A percentile compares a stretch with the other conserved stretches of the same genome.
These are phyloP conservation scores for Zeus faber DNA, from an alignment of 2,113 vertebrate species.

Conservation along the genomic window DNA sequence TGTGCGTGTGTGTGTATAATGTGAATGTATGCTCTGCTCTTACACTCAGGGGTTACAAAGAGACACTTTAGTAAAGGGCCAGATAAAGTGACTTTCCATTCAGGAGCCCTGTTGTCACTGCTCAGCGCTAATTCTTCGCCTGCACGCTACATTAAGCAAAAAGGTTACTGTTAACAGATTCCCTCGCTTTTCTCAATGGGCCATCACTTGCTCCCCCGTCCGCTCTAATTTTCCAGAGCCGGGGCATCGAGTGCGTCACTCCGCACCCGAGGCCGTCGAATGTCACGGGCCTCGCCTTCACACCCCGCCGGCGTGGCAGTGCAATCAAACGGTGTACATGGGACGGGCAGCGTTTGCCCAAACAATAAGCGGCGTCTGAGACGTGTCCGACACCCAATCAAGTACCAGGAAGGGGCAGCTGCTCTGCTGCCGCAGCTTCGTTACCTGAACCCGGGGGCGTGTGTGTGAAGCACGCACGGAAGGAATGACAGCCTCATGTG, in stretches of 20 bases:
- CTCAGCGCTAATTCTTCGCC: slow-evolving; percentile 66
- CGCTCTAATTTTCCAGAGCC: slow-evolving; percentile 73
- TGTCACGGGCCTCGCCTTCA: too few species aligned
- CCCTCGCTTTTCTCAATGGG: slow-evolving; percentile 70
- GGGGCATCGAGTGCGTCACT: slow-evolving; percentile 68
- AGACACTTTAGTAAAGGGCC: slow-evolving; percentile 61
- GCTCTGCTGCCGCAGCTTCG: slow-evolving; percentile 5
- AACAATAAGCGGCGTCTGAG: slow-evolving; percentile 45
- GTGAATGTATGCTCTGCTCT: slow-evolving; percentile 31
- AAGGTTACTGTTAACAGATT: slow-evolving; percentile 78
- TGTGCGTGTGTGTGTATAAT: neutral
- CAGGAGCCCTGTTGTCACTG: slow-evolving; percentile 44
- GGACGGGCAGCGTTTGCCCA: slow-evolving; percentile 35
- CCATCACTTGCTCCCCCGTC: slow-evolving; percentile 64
- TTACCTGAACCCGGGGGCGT: slow-evolving; percentile 22
- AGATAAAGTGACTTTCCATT: slow-evolving; percentile 80
- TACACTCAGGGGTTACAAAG: slow-evolving; percentile 55
- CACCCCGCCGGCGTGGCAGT: slow-evolving; percentile 54
- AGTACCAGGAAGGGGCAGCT: slow-evolving; percentile 14
- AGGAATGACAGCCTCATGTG: slow-evolving; percentile 44
- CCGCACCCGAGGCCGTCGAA: slow-evolving; percentile 34
- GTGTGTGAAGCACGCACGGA: slow-evolving; percentile 46
- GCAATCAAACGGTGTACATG: slow-evolving; percentile 47
- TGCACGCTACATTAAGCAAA: slow-evolving; percentile 78
- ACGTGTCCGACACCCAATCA: slow-evolving; percentile 41